These are phyloP conservation scores for Oryzias celebensis DNA, from an alignment of 2,113 vertebrate genomes.

Conservation along the genomic window DNA sequence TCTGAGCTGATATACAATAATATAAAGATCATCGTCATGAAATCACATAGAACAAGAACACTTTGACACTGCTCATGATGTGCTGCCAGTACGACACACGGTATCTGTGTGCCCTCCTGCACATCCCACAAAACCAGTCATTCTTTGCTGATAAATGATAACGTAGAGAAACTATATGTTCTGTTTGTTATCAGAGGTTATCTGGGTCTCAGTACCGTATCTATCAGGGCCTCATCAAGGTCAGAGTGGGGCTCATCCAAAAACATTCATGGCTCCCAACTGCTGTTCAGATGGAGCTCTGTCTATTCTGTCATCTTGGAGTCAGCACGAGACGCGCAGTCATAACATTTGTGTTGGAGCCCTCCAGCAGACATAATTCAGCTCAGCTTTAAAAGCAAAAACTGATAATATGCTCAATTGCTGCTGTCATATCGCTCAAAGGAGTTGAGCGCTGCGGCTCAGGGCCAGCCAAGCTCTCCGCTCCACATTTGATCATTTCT, in stretches of 20 bases:
- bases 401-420: slow-evolving; percentile 68
- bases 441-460: slow-evolving; percentile 44
- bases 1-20: background rate
- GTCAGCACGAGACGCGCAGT: slow-evolving; percentile 60
- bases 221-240: slow-evolving; percentile 49
- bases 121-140: slow-evolving; percentile 31
- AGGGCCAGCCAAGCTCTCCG: slow-evolving; percentile 20
- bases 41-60: slow-evolving; percentile 22
- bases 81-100: slow-evolving; percentile 16
- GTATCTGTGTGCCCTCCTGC: slow-evolving; percentile 37
- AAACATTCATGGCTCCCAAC: slow-evolving; percentile 41
- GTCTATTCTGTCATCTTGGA: slow-evolving; percentile 36
- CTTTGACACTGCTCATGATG: slow-evolving; percentile 19
- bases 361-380: slow-evolving; percentile 69
- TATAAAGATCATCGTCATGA: background rate
- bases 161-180: slow-evolving; percentile 35
- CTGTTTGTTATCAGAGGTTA: slow-evolving; percentile 55
- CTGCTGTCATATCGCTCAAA: slow-evolving; percentile 54
- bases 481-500: slow-evolving; percentile 67
- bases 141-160: slow-evolving; percentile 45
- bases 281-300: slow-evolving; percentile 50
- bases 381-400: slow-evolving; percentile 66
- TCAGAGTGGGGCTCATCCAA: slow-evolving; percentile 45
- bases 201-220: slow-evolving; percentile 41
- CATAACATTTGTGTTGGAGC: slow-evolving; percentile 70